Evolutionary conservation across 2,888 invertebrate species (phyloP).

Genomic region (Abscondita cerata): DNA sequence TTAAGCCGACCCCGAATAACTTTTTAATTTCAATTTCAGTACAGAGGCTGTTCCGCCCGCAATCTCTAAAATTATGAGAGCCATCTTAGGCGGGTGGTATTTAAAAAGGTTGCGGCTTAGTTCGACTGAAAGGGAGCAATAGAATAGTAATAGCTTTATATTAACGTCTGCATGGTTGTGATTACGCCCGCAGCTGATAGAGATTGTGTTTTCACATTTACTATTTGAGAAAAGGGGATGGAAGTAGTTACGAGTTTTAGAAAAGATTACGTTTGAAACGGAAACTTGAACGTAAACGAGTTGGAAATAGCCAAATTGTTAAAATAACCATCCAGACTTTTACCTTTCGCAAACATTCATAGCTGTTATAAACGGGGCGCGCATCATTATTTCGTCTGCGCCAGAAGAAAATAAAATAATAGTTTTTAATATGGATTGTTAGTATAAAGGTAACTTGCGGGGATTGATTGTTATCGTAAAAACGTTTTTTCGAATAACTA

Average conservation of each 20-base stretch:
- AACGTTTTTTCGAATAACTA: conserved; percentile 5
- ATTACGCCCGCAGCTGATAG: conserved; percentile 46
- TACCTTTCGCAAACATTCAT: conserved; percentile 13
- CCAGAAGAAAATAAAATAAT: background rate
- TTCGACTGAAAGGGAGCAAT: conserved; percentile 53
- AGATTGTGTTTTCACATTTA: conserved; percentile 29
- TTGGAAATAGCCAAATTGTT: conserved; percentile 31
- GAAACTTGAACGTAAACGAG: conserved; percentile 27
- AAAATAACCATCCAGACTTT: conserved; percentile 13
- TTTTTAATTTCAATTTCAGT: conserved; percentile 52
- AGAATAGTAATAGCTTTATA: conserved; percentile 58
- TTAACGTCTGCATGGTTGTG: conserved; percentile 56
- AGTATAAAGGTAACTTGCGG: background rate
- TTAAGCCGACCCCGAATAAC: conserved; percentile 41
- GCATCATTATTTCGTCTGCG: conserved; percentile 12
- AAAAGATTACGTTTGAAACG: conserved; percentile 32
- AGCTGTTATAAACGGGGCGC: background rate
- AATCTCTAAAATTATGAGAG: conserved; percentile 55
- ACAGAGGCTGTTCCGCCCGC: conserved; percentile 44
- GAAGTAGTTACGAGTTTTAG: conserved; percentile 30
- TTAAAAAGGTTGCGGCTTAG: conserved; percentile 54
- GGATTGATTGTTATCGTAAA: background rate
- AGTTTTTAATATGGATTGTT: no score
- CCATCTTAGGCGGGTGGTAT: conserved; percentile 48
- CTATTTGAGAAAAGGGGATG: conserved; percentile 26